Base-by-base conservation (phyloP, 64 coral and sea anemone genomes). In the Catalaphyllia jardinei region DNA sequence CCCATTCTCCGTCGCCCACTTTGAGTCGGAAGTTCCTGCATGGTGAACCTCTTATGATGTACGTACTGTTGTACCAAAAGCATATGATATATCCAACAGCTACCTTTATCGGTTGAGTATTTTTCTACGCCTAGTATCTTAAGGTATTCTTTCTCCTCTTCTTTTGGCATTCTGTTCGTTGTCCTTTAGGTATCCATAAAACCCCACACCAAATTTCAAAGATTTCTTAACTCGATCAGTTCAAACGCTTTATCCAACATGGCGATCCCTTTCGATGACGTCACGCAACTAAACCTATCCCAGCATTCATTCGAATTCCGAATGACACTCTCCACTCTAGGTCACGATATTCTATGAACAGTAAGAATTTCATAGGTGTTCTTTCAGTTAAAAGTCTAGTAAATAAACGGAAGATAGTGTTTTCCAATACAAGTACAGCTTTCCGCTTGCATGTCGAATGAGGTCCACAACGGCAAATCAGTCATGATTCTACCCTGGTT, bases 241-340 rank as follows among this genome's bases (percentile, higher is more conserved):
- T 86, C 74, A 52, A 78, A 78, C 89, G 90, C 78, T 74, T 88
- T 88, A 96, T 87, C 80, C 94, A 96, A 96, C 86, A 96, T 96
- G 94, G 94, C 94, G 88, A 93, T 88, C 91, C 91, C 88, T 90
- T 81, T 69, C 73, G 77, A 96, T 96, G 94, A 96, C 94, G 94
- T 96, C 94, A 96, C 91, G 94, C 93, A 83, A 29, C 91, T 90
- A 86, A 76, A 92, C 71, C 57, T 86, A 87, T 92, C 90, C 90
- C 90, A 92, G 60, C 20, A 87, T 79, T 42, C 82, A 87, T 59
- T 57, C 29, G 1, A 1, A 24, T 13, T 3, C 19, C 20, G 8
- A 69, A 8, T 8, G 42, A 46, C 42, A 46, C 42, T 7, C 42
- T 46, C 42, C 0, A 5, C 33, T 35, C 33, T 35, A 35, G 33